These are phyloP conservation scores for Cyanistes caeruleus DNA, from an alignment of 2,113 vertebrate genomes.

Conservation along the genomic window DNA sequence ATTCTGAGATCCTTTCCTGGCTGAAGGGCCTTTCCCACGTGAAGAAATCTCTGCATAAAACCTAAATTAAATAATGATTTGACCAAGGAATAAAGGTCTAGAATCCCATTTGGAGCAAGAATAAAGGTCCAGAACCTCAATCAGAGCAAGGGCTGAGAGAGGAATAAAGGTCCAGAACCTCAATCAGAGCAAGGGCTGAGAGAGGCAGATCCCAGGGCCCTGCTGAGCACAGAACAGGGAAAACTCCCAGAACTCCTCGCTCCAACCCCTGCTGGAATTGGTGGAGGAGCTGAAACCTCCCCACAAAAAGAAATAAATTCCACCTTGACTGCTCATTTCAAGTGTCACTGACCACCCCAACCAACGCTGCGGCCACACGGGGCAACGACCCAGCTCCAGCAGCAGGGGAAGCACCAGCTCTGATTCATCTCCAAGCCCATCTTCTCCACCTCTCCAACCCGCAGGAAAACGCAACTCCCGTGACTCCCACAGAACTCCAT, in stretches of 20 bases:
- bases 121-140: too few species aligned
- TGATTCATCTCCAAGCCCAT: not conserved
- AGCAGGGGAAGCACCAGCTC: not conserved
- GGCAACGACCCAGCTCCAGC: accelerated
- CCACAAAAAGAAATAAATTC: not conserved
- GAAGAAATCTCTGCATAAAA: not conserved
- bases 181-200: too few species aligned
- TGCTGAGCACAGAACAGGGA: too few species aligned
- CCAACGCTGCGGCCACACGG: not conserved
- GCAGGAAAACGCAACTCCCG: not conserved
- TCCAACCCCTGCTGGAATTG: too few species aligned
- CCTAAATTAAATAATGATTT: not conserved
- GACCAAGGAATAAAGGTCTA: not conserved
- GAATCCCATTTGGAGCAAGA: accelerated
- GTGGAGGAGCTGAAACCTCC: not conserved
- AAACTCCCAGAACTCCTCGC: too few species aligned
- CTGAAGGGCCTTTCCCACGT: not conserved
- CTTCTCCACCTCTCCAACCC: not conserved
- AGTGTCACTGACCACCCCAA: not conserved
- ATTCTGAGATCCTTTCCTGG: not conserved
- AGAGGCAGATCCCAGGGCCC: too few species aligned
- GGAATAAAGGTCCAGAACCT: too few species aligned
- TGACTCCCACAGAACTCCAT: not conserved
- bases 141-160: not conserved
- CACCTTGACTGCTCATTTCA: not conserved